These are phyloP conservation scores for Rhagonycha lutea DNA, from an alignment of 2,888 invertebrate species.

Conservation along the genomic window DNA sequence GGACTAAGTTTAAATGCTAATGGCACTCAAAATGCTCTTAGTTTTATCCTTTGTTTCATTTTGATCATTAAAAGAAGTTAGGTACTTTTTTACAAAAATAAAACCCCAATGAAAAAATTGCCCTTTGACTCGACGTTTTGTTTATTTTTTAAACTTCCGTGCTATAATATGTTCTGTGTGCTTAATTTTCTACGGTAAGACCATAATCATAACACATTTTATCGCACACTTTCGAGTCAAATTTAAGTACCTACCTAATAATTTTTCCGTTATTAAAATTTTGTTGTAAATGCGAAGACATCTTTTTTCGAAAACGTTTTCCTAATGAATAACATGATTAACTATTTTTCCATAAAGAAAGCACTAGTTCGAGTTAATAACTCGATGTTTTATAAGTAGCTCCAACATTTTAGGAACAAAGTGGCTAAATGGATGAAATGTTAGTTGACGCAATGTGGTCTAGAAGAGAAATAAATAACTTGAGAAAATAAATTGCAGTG, in stretches of 20 bases:
- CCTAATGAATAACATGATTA: neutral
- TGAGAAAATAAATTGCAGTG: slow-evolving; percentile 12
- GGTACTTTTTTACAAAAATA: neutral
- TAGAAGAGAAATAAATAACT: slow-evolving; percentile 13
- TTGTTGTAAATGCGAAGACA: neutral
- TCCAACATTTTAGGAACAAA: slow-evolving; percentile 5
- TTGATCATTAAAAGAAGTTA: neutral
- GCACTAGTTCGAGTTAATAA: neutral
- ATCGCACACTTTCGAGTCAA: neutral
- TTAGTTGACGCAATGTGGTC: slow-evolving; percentile 13
- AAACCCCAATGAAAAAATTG: neutral
- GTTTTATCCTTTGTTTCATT: neutral
- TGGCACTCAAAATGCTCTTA: neutral
- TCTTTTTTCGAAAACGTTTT: neutral
- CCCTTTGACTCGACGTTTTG: neutral
- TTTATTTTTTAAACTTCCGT: neutral
- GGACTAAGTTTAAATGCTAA: neutral
- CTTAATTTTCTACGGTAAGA: neutral
- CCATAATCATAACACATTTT: neutral
- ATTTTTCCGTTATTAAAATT: neutral
- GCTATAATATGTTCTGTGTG: neutral
- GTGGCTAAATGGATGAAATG: slow-evolving; percentile 9
- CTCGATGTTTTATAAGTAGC: slow-evolving; percentile 5
- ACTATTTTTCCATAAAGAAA: neutral
- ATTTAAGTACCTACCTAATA: neutral